phyloP scores from a whole-genome alignment of 2,888 invertebrate species.

The Globia sparganii region DNA sequence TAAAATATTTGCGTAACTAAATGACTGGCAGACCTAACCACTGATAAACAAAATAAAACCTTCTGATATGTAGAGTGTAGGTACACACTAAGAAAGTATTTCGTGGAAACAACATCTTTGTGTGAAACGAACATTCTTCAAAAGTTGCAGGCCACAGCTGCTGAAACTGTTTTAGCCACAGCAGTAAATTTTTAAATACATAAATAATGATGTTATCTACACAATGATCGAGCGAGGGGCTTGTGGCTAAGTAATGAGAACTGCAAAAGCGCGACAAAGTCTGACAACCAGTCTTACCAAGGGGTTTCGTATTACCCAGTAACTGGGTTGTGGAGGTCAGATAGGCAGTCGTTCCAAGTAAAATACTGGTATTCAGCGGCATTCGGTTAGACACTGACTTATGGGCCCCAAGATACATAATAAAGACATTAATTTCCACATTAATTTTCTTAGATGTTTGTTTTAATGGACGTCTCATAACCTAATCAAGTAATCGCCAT shows the following conservation, averaged over 20 bases:
- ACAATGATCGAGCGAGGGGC: no score
- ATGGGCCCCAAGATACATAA: no score
- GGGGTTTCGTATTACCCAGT: no score
- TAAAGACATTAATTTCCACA: neutral
- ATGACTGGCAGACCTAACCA: slow-evolving; percentile 3
- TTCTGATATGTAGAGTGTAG: slow-evolving; percentile 1
- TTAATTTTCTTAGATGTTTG: neutral
- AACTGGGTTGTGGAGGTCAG: no score
- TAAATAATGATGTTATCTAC: neutral
- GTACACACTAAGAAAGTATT: neutral
- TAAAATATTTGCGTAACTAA: neutral
- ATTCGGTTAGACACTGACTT: no score
- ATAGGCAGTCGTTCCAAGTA: no score
- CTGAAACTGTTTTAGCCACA: neutral
- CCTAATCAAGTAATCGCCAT: slow-evolving; percentile 11
- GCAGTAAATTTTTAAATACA: neutral
- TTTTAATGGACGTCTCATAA: neutral
- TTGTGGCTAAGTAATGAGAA: no score
- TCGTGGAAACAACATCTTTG: neutral
- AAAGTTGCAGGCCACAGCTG: neutral
- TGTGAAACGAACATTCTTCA: neutral
- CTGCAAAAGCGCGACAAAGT: no score
- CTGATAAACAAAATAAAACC: slow-evolving; percentile 16
- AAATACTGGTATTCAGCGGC: no score
- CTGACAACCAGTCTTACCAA: no score